Evolutionary conservation across 2,888 invertebrate species (phyloP), one percentile per base, ranked within the genome.

Genomic region (Aphodius sticticus): DNA sequence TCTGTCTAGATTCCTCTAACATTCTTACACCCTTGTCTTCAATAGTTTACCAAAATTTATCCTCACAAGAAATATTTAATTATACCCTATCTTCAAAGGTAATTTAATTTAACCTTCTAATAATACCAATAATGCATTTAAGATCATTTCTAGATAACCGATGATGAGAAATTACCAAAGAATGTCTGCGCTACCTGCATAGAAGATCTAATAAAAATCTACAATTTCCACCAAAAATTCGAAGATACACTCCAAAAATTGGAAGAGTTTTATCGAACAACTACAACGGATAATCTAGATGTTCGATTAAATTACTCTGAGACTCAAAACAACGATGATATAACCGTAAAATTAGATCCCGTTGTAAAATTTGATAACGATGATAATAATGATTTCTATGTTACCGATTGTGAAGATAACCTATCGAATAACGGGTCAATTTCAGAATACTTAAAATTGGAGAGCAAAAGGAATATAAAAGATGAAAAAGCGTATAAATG

Each of bases 141-240:
- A 26, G 3, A 26, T 26, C 26, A 77, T 69, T 77, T 69, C 36
- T 77, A 77, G 77, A 16, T 77, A 38, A 16, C 35, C 15, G 37
- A 71, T 38, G 72, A 71, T 71, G 77, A 78, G 36, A 26, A 53
- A 4, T 72, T 71, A 16, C 36, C 77, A 72, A 16, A 78, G 16
- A 77, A 77, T 14, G 38, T 78, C 2, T 78, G 77, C 72, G 16
- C 37, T 9, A 16, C 16, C 26, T 78, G 77, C 38, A 38, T 78
- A 5, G 26, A 53, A 15, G 16, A 72, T 16, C 37, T 78, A 38
- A 72, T 78, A 16, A 72, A 9, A 72, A 69, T 72, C 14, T 53
- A 53, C 12, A 38, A 71, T 14, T 78, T 78, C 16, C 71, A 71
- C 16, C 26, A 71, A 53, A 78, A 71, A 69, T 71, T 26, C 16